Conservation (phyloP, 2,888 invertebrate species). For the Acleris cristana region DNA sequence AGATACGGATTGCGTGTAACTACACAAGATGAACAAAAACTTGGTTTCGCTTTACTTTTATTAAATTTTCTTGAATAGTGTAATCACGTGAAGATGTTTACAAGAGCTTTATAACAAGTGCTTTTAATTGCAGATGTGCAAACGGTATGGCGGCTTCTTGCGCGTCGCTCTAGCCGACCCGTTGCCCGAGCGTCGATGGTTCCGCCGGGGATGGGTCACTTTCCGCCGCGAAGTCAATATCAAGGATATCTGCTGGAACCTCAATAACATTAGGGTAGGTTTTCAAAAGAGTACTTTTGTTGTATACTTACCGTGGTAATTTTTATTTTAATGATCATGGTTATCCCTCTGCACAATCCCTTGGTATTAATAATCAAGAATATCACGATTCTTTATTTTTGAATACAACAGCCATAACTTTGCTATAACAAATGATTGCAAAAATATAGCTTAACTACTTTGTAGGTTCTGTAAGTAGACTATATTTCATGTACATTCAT, state of each 20-base stretch:
- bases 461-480: no score
- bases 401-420: no score
- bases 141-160: conserved; percentile 95
- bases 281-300: background rate
- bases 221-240: conserved; percentile 98
- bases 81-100: background rate
- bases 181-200: conserved; percentile 97
- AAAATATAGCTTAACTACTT: no score
- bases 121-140: conserved; percentile 87
- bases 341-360: no score
- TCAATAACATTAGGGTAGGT: conserved; percentile 95
- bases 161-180: conserved; percentile 99
- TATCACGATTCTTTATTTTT: no score
- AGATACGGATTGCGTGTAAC: background rate
- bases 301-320: no score
- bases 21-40: background rate
- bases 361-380: no score
- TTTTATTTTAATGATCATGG: no score
- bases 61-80: background rate
- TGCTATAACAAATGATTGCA: no score
- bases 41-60: background rate
- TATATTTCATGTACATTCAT: no score
- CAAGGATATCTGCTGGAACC: conserved; percentile 99
- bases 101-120: no score
- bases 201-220: conserved; percentile 99